phyloP scores from a whole-genome alignment of 2,888 invertebrate genomes.

The Philhelius pedissequus region DNA sequence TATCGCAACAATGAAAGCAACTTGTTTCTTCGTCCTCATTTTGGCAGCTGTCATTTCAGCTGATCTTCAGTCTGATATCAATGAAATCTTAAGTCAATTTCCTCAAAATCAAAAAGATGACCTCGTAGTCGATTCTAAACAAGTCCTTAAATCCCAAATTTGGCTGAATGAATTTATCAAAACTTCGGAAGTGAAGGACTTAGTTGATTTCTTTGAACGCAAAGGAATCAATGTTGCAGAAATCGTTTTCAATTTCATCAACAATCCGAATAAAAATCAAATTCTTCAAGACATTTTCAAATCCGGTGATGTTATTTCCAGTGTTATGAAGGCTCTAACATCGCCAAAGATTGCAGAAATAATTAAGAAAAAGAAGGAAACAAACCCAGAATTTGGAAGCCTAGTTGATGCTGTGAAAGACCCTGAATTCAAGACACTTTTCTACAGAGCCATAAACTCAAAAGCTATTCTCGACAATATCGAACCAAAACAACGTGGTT shows the following conservation, averaged over 20 bases:
- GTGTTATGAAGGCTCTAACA: background rate
- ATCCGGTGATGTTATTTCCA: background rate
- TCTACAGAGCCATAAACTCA: background rate
- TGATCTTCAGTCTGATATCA: constrained; percentile 12
- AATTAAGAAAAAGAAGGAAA: background rate
- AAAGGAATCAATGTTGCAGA: background rate
- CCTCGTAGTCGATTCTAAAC: too few species aligned
- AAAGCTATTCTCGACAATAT: background rate
- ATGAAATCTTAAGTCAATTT: background rate
- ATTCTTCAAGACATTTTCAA: background rate
- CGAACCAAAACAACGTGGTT: background rate
- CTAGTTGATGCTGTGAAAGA: background rate
- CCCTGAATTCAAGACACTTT: constrained; percentile 9
- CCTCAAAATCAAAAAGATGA: background rate
- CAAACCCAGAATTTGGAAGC: background rate
- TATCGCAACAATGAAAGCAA: background rate
- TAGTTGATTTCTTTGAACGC: constrained; percentile 10
- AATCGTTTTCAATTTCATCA: background rate
- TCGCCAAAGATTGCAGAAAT: background rate
- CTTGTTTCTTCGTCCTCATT: background rate
- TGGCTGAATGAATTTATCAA: background rate
- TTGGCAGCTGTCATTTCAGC: constrained; percentile 16
- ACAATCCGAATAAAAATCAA: background rate
- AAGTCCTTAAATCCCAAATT: background rate
- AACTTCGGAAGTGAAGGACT: background rate